Evolutionary conservation across 2,113 vertebrate species (phyloP), one percentile per base, ranked within the genome.

Genomic region (Engystomops pustulosus): DNA sequence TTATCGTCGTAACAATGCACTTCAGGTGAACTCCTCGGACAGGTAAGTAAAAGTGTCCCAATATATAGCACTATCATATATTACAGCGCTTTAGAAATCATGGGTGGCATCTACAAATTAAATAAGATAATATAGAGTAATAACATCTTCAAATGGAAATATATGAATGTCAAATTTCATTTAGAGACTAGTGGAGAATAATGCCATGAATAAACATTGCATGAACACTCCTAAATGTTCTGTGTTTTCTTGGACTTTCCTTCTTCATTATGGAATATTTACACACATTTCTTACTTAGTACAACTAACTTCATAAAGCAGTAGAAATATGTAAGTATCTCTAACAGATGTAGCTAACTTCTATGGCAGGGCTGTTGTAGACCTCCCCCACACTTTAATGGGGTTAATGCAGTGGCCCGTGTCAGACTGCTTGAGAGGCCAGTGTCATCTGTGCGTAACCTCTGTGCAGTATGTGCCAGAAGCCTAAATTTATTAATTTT

Each of bases 381-480:
- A 44, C 8, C 9, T 12, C 14, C n/a, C 25, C 23, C 44, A 67
- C 69, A 60, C 80, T 55, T 71, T 70, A 81, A 60, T 82, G 49
- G 51, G 68, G 69, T 45, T 72, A 72, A 74, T 71, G 44, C 51
- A 58, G 32, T 74, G 68, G 36, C 34, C 80, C 70, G 20, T 81
- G 47, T 81, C 80, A 70, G 36, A 74, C 34, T 30, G 25, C 18
- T 27, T 62, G 38, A 53, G 70, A 82, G 80, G 49, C 65, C 68
- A 20, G 65, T 60, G 68, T 70, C 80, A 82, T n/a, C 69, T 44
- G 17, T 72, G 15, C 62, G 36, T 82, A 72, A 82, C 80, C 80
- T 82, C 27, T 70, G 49, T 45, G 36, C 41, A 6, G 23, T 30
- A 80, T 44, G 60, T 80, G 77, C 58, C 44, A 45, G 15, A 67